A percentile compares a stretch with the other conserved stretches of the same genome.
phyloP scores from a whole-genome alignment of 2,113 vertebrate genomes.

The Trogon surrucura region DNA sequence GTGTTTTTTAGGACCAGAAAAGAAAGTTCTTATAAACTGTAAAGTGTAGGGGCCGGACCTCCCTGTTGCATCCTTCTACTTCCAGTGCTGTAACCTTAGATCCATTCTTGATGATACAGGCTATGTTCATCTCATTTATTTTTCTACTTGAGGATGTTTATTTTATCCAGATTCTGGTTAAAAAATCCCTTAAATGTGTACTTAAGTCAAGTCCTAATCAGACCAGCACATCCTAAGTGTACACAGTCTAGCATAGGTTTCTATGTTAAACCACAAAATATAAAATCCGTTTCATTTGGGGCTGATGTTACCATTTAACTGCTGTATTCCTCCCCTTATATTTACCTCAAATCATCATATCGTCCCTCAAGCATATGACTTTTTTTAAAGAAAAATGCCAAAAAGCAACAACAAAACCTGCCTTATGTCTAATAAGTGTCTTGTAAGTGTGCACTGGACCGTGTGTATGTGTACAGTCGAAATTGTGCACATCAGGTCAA shows the following conservation, averaged over 20 bases:
- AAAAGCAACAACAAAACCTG: not conserved
- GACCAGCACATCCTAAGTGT: not conserved
- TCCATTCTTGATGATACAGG: not conserved
- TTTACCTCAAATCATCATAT: not conserved
- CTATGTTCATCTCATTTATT: not conserved
- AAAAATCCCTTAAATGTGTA: not conserved
- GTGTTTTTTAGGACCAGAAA: not conserved
- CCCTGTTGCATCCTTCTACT: not conserved
- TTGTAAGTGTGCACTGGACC: not conserved
- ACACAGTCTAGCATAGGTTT: not conserved
- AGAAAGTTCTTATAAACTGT: not conserved
- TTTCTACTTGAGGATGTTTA: not conserved
- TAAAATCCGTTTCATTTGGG: not conserved
- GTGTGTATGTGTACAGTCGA: accelerated
- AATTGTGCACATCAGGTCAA: not conserved
- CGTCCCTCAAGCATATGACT: not conserved
- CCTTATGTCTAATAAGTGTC: not conserved
- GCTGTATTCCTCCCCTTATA: not conserved
- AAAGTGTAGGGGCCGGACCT: not conserved
- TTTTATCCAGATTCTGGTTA: not conserved
- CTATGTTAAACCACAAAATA: not conserved
- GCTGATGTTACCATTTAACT: not conserved
- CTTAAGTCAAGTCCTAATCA: not conserved
- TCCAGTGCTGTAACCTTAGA: not conserved
- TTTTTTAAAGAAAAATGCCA: not conserved